Base-by-base conservation (phyloP, 2,113 vertebrate species). In the Gasterosteus nipponicus region DNA sequence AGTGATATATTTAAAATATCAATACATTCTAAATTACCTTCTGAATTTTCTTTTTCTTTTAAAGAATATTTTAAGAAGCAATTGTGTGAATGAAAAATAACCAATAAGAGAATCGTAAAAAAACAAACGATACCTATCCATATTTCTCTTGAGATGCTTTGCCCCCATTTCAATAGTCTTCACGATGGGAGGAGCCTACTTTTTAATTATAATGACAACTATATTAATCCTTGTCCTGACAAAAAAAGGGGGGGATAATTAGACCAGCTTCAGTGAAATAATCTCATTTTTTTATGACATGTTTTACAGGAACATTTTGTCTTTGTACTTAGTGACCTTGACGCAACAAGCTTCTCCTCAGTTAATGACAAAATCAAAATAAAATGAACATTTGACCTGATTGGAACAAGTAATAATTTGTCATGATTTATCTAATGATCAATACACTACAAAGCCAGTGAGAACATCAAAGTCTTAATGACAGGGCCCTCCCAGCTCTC, bases 181-280 rank as follows among this genome's bases (percentile, higher is more conserved):
- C 0, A 15, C 10, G 41, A 69, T 2, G 53, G 63, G 47, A 62
- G 71, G 69, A 60, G 78, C 39, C 29, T 74, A 79, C n/a, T 66
- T 83, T 87, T 75, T 80, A 86, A 88, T 85, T 73, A 82, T 59
- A 68, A 74, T 19, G 47, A 76, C 56, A 77, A 60, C 74, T 86
- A 81, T 67, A 87, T 78, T 81, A 85, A 82, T 83, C 77, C 56
- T 29, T 51, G 66, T 72, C 76, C 58, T 35, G 63, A 70, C 31
- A 11, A 75, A 59, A 65, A 75, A 80, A 69, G 65, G 42, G 12
- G 60, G n/a, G 14, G 73, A 80, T 67, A 77, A 89, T 71, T 82
- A 75, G 73, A 87, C 78, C 68, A 61, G 66, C 41, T 63, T 74
- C 31, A 26, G 35, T 75, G 67, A 81, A 85, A 78, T 3, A 58